These are phyloP conservation scores for Pseudococcus jackbeardsleyi DNA, from an alignment of 2,888 invertebrate genomes.

Conservation along the genomic window DNA sequence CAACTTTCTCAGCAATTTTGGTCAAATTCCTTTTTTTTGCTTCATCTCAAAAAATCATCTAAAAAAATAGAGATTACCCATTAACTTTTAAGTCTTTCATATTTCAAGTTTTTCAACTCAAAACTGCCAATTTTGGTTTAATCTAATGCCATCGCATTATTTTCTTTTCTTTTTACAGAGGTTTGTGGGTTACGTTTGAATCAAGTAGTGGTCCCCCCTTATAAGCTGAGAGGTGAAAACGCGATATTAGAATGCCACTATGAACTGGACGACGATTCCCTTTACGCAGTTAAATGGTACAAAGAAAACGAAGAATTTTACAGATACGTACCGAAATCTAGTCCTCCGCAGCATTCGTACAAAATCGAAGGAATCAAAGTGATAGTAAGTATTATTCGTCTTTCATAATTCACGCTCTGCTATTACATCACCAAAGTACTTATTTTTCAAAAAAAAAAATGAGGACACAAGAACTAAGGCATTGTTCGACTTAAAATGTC, in stretches of 20 bases:
- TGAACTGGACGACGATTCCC: conserved; percentile 77
- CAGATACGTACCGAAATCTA: conserved; percentile 78
- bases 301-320: conserved; percentile 88
- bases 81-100: too few relatives aligned
- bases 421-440: not conserved
- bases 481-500: not conserved
- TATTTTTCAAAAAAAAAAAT: too few relatives aligned
- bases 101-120: too few relatives aligned
- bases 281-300: conserved; percentile 89
- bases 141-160: not conserved
- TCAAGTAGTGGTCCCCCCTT: conserved; percentile 76
- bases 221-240: conserved; percentile 77
- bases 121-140: not conserved
- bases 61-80: too few relatives aligned
- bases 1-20: too few relatives aligned
- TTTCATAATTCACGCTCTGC: not conserved
- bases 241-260: conserved; percentile 78
- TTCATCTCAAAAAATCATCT: too few relatives aligned
- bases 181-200: conserved; percentile 47
- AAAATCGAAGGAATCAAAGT: conserved; percentile 79
- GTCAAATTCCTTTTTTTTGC: too few relatives aligned
- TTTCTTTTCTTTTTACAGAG: not conserved
- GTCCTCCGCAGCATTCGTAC: conserved; percentile 75
- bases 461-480: too few relatives aligned
- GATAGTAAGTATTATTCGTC: conserved; percentile 74